These are phyloP conservation scores for Knipowitschia caucasica DNA, from an alignment of 2,797 vertebrate genomes.

Conservation along the genomic window DNA sequence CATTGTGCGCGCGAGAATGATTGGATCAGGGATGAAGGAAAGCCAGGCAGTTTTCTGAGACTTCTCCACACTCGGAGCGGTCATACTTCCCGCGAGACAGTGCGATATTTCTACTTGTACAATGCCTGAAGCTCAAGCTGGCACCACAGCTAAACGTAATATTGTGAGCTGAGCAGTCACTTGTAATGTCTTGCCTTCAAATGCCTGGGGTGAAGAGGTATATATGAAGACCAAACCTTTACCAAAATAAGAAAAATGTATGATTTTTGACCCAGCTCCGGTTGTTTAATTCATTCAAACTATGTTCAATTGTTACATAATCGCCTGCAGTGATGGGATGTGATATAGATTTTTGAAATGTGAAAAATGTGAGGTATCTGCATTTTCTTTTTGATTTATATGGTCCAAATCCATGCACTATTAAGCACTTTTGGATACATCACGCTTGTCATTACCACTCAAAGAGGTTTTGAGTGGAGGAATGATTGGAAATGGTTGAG, in stretches of 20 bases:
- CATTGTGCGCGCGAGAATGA: constrained; percentile 56
- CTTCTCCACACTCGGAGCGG: constrained; percentile 44
- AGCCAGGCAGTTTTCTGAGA: constrained; percentile 51
- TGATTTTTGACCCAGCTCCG: background rate
- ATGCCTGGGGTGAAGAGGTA: constrained; percentile 80
- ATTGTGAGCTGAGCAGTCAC: constrained; percentile 71
- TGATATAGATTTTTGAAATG: background rate
- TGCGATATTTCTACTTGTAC: constrained; percentile 65
- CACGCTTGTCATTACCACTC: too few relatives aligned
- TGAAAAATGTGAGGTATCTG: background rate
- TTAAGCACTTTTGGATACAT: too few relatives aligned
- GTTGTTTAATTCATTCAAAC: background rate
- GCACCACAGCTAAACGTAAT: constrained; percentile 66
- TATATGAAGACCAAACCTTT: constrained; percentile 87
- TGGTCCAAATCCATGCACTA: too few relatives aligned
- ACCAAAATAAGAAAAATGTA: too few relatives aligned
- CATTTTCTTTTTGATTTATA: too few relatives aligned
- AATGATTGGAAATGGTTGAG: too few relatives aligned
- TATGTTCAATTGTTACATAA: background rate
- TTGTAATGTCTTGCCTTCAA: constrained; percentile 76
- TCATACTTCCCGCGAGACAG: constrained; percentile 47
- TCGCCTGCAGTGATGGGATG: background rate
- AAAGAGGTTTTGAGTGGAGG: too few relatives aligned
- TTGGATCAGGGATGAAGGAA: constrained; percentile 68
- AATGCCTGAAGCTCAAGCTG: constrained; percentile 72